Conservation (phyloP, 2,113 vertebrate genomes). For the Scytalopus superciliaris region DNA sequence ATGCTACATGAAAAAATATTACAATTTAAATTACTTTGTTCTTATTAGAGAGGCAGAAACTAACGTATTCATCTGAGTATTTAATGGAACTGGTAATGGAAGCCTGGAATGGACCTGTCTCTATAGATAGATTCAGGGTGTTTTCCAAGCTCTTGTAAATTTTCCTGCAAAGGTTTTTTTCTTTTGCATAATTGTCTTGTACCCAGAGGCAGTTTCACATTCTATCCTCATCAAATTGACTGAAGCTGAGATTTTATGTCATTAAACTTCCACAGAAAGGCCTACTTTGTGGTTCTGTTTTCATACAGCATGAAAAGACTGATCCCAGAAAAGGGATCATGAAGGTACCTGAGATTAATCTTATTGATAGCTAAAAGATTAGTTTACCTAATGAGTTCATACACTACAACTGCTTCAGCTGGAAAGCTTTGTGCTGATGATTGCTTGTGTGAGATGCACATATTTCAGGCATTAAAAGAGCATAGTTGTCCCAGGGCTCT, state of each 20-base stretch:
- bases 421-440: not conserved
- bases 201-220: not conserved
- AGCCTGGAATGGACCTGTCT: not conserved
- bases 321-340: not conserved
- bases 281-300: not conserved
- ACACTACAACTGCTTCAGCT: not conserved
- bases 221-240: slow-evolving; percentile 1
- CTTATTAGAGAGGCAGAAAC: not conserved
- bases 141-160: not conserved
- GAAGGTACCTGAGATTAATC: not conserved
- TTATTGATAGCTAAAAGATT: not conserved
- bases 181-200: not conserved
- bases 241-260: not conserved
- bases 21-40: not conserved
- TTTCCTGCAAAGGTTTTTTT: not conserved
- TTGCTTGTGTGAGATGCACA: not conserved
- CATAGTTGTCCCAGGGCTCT: not conserved
- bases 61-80: not conserved
- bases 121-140: not conserved
- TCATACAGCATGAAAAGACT: not conserved
- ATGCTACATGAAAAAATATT: not conserved
- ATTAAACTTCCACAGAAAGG: not conserved
- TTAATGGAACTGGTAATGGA: not conserved
- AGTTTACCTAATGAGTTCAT: slow-evolving; percentile 5
- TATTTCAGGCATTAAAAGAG: not conserved